A percentile compares a stretch with the other conserved stretches of the same genome.
phyloP scores from a whole-genome alignment of 1,140 invertebrate genomes.

The Chlorops oryzae region DNA sequence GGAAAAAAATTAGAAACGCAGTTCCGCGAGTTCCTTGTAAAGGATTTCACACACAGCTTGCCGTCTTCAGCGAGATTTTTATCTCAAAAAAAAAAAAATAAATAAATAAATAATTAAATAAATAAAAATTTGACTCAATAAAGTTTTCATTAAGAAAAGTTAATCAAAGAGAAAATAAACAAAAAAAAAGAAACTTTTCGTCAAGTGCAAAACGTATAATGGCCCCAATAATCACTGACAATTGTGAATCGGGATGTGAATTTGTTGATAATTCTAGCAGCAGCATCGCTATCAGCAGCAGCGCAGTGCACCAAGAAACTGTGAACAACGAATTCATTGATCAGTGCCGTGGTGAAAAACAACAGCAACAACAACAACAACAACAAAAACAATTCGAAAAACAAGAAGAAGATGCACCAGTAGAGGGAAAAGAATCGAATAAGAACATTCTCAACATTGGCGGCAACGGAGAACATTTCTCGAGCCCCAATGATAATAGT shows the following conservation, averaged over 20 bases:
- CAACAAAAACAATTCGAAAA: constrained; percentile 13
- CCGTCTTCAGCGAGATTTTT: too few relatives aligned
- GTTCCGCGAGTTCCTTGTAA: too few relatives aligned
- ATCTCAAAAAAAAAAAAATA: neutral
- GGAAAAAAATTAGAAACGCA: too few relatives aligned
- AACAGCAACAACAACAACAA: constrained; percentile 19
- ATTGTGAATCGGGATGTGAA: constrained; percentile 47
- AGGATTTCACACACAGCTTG: too few relatives aligned
- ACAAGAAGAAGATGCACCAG: constrained; percentile 14
- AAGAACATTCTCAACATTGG: constrained; percentile 6
- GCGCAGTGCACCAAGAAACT: too few relatives aligned
- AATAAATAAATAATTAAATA: neutral
- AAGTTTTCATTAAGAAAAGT: too few relatives aligned
- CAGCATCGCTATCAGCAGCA: neutral
- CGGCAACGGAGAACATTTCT: constrained; percentile 17
- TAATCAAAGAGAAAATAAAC: neutral
- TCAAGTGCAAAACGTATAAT: constrained; percentile 35
- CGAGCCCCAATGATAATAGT: constrained; percentile 11
- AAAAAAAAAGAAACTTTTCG: constrained; percentile 17
- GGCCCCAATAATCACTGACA: constrained; percentile 47
- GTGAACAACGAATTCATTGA: too few relatives aligned
- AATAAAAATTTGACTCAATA: neutral
- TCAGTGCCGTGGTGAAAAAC: too few relatives aligned
- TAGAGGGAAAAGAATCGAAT: too few relatives aligned
- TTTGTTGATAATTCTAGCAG: constrained; percentile 29